phyloP scores from a whole-genome alignment of 2,113 vertebrate genomes.

The Sorex fumeus region DNA sequence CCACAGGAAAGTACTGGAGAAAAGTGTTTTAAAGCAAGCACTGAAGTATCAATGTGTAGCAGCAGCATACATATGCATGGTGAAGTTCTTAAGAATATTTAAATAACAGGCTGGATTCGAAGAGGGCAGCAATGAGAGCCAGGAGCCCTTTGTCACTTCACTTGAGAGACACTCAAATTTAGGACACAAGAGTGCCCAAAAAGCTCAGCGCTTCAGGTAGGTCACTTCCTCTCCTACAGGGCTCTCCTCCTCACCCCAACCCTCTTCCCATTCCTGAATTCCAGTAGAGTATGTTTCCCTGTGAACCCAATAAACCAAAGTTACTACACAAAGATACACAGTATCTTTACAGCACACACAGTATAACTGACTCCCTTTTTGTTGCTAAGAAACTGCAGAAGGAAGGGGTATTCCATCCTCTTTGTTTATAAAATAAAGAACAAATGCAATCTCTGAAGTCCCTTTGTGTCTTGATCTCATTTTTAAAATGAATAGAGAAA shows the following conservation, averaged over 20 bases:
- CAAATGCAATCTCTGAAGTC: constrained; percentile 68
- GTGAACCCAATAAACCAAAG: constrained; percentile 19
- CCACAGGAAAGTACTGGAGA: neutral
- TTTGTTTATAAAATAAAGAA: constrained; percentile 77
- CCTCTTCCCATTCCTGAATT: neutral
- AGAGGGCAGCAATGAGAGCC: neutral
- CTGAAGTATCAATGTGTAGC: neutral
- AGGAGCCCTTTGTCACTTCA: neutral
- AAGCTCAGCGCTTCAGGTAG: neutral
- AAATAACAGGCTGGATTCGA: too few species aligned
- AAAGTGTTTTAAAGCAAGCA: neutral
- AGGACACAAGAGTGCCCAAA: neutral
- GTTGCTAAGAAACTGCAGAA: constrained; percentile 84
- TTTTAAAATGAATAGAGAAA: constrained; percentile 74
- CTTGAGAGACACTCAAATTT: neutral
- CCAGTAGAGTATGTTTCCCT: neutral
- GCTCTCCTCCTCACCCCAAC: neutral
- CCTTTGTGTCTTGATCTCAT: constrained; percentile 70
- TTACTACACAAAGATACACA: constrained; percentile 40
- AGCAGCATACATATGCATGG: neutral
- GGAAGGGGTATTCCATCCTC: constrained; percentile 65
- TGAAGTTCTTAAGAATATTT: neutral
- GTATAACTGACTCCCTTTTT: constrained; percentile 30
- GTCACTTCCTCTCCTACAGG: fast-evolving
- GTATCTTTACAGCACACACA: neutral